Percentiles rank a stretch among this genome's conserved stretches.
phyloP scores from a whole-genome alignment of 2,797 vertebrate species.

The Diplodus sargus region DNA sequence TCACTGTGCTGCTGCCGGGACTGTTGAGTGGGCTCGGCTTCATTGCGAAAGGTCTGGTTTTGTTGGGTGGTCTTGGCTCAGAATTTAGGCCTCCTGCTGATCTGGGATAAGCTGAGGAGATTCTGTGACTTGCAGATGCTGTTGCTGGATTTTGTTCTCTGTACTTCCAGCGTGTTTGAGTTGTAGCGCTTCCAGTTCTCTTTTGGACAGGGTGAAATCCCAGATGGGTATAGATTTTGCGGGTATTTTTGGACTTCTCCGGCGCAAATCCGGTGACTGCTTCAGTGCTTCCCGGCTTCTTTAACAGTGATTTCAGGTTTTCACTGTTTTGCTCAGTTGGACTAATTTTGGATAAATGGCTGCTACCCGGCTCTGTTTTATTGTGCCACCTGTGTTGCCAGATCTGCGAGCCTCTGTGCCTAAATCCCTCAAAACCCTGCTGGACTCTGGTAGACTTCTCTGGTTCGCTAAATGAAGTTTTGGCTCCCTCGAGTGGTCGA shows the following conservation, averaged over 20 bases:
- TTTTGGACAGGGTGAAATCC: constrained; percentile 20
- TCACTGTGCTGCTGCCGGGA: constrained; percentile 54
- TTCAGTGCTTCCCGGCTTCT: neutral
- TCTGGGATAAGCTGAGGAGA: constrained; percentile 10
- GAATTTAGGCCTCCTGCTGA: neutral
- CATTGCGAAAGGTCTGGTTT: neutral
- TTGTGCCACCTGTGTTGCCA: constrained; percentile 34
- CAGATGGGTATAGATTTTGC: neutral
- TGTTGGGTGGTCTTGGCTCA: neutral
- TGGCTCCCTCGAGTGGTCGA: constrained; percentile 62
- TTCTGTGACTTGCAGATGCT: neutral
- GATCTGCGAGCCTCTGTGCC: constrained; percentile 4
- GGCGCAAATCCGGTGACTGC: neutral
- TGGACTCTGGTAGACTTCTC: neutral
- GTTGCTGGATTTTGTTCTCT: neutral
- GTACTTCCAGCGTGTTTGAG: neutral
- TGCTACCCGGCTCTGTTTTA: neutral
- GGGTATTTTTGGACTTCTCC: constrained; percentile 6
- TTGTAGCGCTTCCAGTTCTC: neutral
- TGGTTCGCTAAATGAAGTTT: constrained; percentile 16
- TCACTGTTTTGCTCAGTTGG: neutral
- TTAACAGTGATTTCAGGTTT: neutral
- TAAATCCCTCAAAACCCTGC: constrained; percentile 20
- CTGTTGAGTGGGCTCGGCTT: neutral
- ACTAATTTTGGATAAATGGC: neutral